phyloP scores from a whole-genome alignment of 1,140 invertebrate genomes.

The Hyposmocoma kahamanoa region DNA sequence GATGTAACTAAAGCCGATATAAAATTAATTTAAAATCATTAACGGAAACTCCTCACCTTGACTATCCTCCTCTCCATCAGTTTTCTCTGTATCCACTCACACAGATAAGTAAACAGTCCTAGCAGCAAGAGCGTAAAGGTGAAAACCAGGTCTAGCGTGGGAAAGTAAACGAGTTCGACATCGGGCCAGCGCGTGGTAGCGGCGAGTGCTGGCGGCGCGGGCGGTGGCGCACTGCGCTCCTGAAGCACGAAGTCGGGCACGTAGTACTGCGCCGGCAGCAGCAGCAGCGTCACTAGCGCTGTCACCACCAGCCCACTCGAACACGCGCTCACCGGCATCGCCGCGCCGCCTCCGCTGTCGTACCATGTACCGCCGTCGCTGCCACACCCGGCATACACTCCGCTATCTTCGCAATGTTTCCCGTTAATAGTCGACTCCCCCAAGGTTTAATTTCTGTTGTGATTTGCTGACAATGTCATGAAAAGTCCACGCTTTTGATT shows the following conservation, averaged over 20 bases:
- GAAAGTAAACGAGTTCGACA: conserved; percentile 22
- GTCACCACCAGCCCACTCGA: conserved; percentile 40
- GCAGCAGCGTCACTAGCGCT: conserved; percentile 36
- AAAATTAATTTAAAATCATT: not conserved
- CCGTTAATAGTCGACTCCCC: no score
- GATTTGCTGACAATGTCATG: no score
- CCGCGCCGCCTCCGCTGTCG: not conserved
- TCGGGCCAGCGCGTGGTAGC: conserved; percentile 19
- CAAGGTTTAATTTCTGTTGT: no score
- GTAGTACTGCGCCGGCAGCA: conserved; percentile 48
- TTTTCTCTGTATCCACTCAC: conserved; percentile 61
- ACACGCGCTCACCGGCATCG: conserved; percentile 47
- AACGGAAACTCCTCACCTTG: conserved; percentile 38
- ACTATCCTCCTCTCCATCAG: conserved; percentile 52
- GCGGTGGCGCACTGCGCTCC: conserved; percentile 5
- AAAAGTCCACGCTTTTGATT: no score
- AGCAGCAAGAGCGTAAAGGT: conserved; percentile 30
- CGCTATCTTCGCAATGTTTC: no score
- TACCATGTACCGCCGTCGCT: no score
- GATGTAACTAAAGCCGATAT: not conserved
- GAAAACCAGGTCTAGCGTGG: conserved; percentile 38
- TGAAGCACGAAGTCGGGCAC: conserved; percentile 31
- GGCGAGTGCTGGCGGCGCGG: not conserved
- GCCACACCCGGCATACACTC: no score
- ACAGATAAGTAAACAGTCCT: conserved; percentile 37